Base-by-base conservation (phyloP, 2,797 vertebrate species). In the Emys orbicularis region DNA sequence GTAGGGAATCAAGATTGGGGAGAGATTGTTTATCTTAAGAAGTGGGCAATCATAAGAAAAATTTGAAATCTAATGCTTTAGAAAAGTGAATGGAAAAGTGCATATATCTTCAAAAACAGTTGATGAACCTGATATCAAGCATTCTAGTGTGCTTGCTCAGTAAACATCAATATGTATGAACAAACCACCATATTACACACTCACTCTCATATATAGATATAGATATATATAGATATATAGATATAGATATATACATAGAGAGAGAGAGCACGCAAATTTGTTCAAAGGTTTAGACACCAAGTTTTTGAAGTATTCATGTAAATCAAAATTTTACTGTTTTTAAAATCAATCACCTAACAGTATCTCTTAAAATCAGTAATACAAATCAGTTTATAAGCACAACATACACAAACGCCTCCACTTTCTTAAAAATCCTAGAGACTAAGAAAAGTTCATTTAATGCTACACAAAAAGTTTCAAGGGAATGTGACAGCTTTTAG, bases 81-180 rank as follows among this genome's bases (percentile, higher is more conserved):
- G n/a, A 93, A 86, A 81, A 3, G 10, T 13, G 34, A 93, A 90
- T 11, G 25, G 77, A 91, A 65, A 19, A 79, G 21, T 23, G 53
- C 50, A 83, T 10, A 87, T 9, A 61, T 5, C 4, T 85, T 37
- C 57, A 65, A 4, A 61, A 84, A 3, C 0, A 52, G n/a, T 2
- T 83, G 21, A 54, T 54, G 53, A 54, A 54, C 21, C 53, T 23
- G 53, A 54, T 23, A 59, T 37, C 27, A 61, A 86, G 16, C 5
- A 85, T 84, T 5, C 5, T 1, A 79, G 15, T 0, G 0, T 23
- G 3, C 5, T 23, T 54, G 53, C 53, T 81, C 31, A 79, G 3
- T 5, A 61, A 91, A 59, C 25, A 79, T 52, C 1, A 90, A 84
- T 0, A 56, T 11, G 50, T 16, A 84, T 1, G 16, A 94, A 84